These are phyloP conservation scores for Rhineura floridana DNA, from an alignment of 2,113 vertebrate genomes.

Conservation along the genomic window DNA sequence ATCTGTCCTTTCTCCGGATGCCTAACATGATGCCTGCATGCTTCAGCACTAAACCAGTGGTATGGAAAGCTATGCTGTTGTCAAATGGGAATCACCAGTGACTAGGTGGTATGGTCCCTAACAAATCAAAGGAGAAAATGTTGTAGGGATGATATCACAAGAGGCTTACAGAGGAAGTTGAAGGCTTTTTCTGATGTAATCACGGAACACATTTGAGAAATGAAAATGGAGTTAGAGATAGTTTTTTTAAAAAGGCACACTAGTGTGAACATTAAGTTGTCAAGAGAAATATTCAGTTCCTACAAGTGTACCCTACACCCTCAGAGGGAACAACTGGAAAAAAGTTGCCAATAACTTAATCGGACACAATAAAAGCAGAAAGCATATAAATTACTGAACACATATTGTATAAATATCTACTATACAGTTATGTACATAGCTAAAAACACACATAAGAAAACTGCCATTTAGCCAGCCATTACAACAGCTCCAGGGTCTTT, in stretches of 20 bases:
- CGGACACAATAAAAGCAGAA: not conserved
- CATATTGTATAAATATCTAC: conserved; percentile 40
- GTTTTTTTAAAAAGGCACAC: not conserved
- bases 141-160: not conserved
- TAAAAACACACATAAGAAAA: conserved; percentile 6
- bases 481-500: not conserved
- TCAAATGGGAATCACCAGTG: too few relatives aligned
- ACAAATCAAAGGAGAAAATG: not conserved
- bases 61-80: not conserved
- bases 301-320: not conserved
- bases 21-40: too few relatives aligned
- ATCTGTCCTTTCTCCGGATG: not conserved
- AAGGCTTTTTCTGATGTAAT: not conserved
- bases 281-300: not conserved
- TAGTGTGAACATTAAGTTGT: not conserved
- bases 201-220: not conserved
- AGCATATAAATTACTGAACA: not conserved
- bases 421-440: conserved; percentile 22
- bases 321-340: not conserved
- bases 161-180: too few relatives aligned
- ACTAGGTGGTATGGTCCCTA: not conserved
- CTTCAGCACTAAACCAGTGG: not conserved
- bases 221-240: not conserved
- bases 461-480: not conserved
- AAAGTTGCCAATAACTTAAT: not conserved